phyloP scores from a whole-genome alignment of 2,113 vertebrate species.

The Peromyscus maniculatus region DNA sequence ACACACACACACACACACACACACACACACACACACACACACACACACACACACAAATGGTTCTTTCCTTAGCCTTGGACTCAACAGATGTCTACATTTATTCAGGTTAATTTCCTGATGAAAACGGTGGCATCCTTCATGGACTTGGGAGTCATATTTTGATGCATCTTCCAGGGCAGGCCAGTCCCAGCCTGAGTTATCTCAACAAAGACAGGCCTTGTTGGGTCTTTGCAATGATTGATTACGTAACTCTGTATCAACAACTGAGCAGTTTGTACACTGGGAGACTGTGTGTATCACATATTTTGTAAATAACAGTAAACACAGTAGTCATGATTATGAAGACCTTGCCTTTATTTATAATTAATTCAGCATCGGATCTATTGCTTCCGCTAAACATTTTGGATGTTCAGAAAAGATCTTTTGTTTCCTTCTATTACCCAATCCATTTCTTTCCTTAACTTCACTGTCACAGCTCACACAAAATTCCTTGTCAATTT shows the following conservation, averaged over 20 bases:
- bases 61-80: background rate
- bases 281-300: background rate
- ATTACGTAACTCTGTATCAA: background rate
- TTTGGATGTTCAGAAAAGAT: background rate
- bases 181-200: background rate
- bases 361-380: background rate
- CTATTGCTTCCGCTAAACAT: background rate
- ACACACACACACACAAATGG: background rate
- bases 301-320: background rate
- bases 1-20: no score
- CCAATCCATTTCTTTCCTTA: background rate
- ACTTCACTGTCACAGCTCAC: fast-evolving
- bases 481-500: background rate
- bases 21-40: background rate
- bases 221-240: background rate
- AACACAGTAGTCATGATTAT: background rate
- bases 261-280: background rate
- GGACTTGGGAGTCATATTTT: background rate
- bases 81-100: conserved; percentile 31
- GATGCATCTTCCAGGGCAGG: background rate
- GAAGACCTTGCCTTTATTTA: background rate
- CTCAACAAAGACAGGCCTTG: background rate
- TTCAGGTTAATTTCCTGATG: background rate
- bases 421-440: background rate
- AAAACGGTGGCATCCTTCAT: background rate